Evolutionary conservation across 1,140 invertebrate genomes (phyloP).

Genomic region (Asobara japonica): DNA sequence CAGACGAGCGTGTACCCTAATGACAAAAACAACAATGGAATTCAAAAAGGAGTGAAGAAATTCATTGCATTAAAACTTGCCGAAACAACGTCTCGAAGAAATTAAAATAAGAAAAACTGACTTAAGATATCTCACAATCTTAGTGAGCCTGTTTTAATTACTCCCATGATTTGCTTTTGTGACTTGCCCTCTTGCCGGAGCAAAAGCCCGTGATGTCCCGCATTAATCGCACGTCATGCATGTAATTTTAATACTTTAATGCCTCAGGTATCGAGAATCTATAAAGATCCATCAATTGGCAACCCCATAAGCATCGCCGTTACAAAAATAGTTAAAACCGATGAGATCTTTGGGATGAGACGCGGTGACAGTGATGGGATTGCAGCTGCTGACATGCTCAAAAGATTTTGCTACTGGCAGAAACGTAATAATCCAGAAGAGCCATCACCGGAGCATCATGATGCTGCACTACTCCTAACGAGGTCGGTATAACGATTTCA

Average conservation of each 20-base stretch:
- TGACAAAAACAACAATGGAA: too few relatives aligned
- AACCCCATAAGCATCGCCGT: slow-evolving; percentile 83
- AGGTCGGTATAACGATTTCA: slow-evolving; percentile 65
- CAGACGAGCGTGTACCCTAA: too few relatives aligned
- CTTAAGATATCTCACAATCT: too few relatives aligned
- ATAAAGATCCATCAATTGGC: slow-evolving; percentile 82
- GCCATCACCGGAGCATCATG: slow-evolving; percentile 70
- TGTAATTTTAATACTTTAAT: slow-evolving; percentile 10
- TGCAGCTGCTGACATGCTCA: slow-evolving; percentile 74
- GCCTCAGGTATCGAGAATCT: slow-evolving; percentile 77
- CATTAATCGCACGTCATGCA: background rate
- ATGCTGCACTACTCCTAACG: slow-evolving; percentile 79
- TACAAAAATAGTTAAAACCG: slow-evolving; percentile 73
- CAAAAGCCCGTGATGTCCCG: background rate
- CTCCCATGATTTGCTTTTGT: too few relatives aligned
- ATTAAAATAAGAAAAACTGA: too few relatives aligned
- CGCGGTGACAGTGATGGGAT: slow-evolving; percentile 58
- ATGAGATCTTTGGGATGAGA: slow-evolving; percentile 62
- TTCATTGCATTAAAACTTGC: too few relatives aligned
- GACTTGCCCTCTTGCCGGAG: too few relatives aligned
- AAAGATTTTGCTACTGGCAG: slow-evolving; percentile 79
- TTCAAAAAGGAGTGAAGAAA: too few relatives aligned
- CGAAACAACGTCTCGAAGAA: too few relatives aligned
- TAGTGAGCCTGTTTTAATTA: too few relatives aligned
- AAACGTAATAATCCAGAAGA: slow-evolving; percentile 68